phyloP scores from a whole-genome alignment of 2,797 vertebrate genomes.

The Lemur catta region DNA sequence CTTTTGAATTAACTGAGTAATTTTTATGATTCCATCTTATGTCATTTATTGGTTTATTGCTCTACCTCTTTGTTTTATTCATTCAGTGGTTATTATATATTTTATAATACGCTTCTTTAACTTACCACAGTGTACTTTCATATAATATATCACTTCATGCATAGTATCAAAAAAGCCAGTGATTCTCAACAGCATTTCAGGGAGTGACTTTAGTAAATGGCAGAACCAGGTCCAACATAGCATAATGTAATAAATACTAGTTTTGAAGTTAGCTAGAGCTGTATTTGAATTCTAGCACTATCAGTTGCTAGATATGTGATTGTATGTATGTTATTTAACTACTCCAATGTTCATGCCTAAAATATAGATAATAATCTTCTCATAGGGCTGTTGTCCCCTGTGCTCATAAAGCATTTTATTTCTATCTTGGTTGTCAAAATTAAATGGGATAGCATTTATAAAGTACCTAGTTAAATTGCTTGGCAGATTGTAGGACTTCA shows the following conservation, averaged over 20 bases:
- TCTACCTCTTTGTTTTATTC: background rate
- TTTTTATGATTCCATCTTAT: background rate
- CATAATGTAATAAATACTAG: background rate
- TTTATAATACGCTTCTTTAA: background rate
- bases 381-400: background rate
- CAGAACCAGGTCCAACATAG: background rate
- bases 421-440: background rate
- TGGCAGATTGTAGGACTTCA: background rate
- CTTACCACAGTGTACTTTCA: background rate
- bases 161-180: background rate
- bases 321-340: background rate
- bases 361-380: background rate
- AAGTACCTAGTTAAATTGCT: background rate
- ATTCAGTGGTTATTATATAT: background rate
- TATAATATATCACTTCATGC: background rate
- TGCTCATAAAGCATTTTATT: constrained; percentile 22
- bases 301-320: background rate
- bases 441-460: background rate
- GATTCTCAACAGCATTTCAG: background rate
- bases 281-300: background rate
- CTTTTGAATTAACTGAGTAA: background rate
- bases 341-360: constrained; percentile 13
- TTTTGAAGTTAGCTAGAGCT: background rate
- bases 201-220: background rate
- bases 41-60: background rate